Conservation (phyloP, 92 coral and sea anemone species). For the Montipora capitata region DNA sequence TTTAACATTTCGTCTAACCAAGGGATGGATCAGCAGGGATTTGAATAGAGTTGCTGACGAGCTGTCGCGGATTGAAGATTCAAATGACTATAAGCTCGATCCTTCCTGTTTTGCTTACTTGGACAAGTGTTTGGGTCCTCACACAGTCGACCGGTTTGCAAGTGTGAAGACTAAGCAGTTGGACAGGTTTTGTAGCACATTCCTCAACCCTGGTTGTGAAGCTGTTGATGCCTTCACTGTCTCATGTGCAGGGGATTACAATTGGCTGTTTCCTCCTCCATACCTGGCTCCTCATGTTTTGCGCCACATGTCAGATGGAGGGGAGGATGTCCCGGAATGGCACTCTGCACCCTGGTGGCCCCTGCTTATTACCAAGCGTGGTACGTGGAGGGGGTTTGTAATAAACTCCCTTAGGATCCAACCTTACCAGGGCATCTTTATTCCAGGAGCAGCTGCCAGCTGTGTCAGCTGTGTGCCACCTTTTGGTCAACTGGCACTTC, state of each 20-base stretch:
- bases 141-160: constrained; percentile 70
- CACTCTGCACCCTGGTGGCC: constrained; percentile 88
- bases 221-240: constrained; percentile 73
- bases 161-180: constrained; percentile 63
- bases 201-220: no score
- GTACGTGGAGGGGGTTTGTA: neutral
- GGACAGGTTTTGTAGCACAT: constrained; percentile 31
- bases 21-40: constrained; percentile 44
- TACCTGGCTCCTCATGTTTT: constrained; percentile 30
- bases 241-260: constrained; percentile 71
- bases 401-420: constrained; percentile 4
- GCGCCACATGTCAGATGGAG: constrained; percentile 14
- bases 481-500: neutral
- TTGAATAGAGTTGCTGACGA: neutral
- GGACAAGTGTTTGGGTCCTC: constrained; percentile 11
- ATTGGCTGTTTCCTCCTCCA: constrained; percentile 47
- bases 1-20: constrained; percentile 65
- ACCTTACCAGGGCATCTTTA: constrained; percentile 22
- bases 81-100: constrained; percentile 28
- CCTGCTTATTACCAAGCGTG: constrained; percentile 20
- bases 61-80: constrained; percentile 68
- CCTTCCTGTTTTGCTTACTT: constrained; percentile 38
- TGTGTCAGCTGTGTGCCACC: constrained; percentile 13
- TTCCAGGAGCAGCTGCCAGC: constrained; percentile 26
- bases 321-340: constrained; percentile 79